Conservation (phyloP, 2,113 vertebrate genomes). For the Eudyptes chrysolophus region DNA sequence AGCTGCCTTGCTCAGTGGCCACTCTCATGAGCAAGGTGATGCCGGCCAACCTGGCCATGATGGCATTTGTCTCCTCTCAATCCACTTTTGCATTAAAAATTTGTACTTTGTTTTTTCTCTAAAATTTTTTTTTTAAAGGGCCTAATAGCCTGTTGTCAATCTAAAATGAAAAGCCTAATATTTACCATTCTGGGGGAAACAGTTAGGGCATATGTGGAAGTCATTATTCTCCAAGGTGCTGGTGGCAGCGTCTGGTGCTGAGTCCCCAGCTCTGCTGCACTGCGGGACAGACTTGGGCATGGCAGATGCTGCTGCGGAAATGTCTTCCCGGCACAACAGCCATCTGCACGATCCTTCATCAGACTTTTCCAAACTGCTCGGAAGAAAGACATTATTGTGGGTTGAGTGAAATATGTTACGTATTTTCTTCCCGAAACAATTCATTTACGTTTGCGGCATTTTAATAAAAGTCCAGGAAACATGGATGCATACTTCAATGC, state of each 20-base stretch:
- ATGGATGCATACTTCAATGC: not conserved
- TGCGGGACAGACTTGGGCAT: rapidly evolving
- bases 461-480: not conserved
- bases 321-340: rapidly evolving
- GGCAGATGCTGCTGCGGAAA: not conserved
- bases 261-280: not conserved
- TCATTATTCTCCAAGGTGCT: not conserved
- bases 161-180: not conserved
- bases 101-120: not conserved
- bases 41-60: rapidly evolving
- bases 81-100: not conserved
- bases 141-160: not conserved
- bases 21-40: not conserved
- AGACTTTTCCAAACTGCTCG: not conserved
- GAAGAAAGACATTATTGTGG: not conserved
- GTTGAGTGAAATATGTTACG: not conserved
- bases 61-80: not conserved
- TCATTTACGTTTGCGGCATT: not conserved
- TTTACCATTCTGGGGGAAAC: not conserved
- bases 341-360: not conserved
- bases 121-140: not conserved
- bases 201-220: not conserved
- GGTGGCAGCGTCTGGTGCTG: rapidly evolving
- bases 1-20: not conserved
- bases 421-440: not conserved